These are phyloP conservation scores for Gallinago jamesoni DNA, from an alignment of 2,113 vertebrate species.

Conservation along the genomic window DNA sequence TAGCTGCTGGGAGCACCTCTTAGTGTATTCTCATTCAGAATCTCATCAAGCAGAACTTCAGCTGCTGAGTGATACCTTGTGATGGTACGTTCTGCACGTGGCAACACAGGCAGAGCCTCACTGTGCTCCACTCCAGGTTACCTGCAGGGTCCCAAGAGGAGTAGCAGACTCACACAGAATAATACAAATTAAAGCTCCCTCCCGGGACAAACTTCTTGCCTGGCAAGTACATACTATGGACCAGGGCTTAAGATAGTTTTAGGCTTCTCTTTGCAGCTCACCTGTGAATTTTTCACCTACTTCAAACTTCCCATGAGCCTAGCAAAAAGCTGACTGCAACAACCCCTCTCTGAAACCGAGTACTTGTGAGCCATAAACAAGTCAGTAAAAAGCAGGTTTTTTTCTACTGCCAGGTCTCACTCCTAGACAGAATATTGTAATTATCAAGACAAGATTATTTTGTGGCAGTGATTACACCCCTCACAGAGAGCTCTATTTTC, in stretches of 20 bases:
- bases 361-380: background rate
- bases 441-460: background rate
- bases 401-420: background rate
- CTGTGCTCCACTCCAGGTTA: background rate
- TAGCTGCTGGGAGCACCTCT: background rate
- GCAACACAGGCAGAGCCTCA: background rate
- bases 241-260: background rate
- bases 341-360: background rate
- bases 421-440: background rate
- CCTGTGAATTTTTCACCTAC: background rate
- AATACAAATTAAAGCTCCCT: background rate
- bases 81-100: background rate
- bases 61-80: background rate
- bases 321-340: background rate
- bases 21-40: background rate
- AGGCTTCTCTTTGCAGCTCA: background rate
- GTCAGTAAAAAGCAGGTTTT: background rate
- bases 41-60: background rate
- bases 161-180: background rate
- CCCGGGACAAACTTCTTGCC: background rate
- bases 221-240: background rate
- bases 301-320: background rate
- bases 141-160: background rate
- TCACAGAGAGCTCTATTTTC: background rate
- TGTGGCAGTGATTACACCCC: background rate